A percentile compares a stretch with the other conserved stretches of the same genome.
Evolutionary conservation across 2,888 invertebrate genomes (phyloP).

Genomic region (Escarpia spicata): DNA sequence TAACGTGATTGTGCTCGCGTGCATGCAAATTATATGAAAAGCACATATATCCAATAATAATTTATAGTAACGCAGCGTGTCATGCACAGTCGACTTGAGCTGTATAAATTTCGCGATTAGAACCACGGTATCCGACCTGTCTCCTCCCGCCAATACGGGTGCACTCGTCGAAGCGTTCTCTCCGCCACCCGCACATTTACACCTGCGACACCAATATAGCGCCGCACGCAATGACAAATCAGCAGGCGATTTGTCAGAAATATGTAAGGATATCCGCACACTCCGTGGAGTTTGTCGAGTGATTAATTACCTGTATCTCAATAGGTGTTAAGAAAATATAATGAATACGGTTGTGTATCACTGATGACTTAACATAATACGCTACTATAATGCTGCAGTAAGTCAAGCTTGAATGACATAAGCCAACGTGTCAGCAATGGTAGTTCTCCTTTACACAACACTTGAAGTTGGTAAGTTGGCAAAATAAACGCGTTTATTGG

Average conservation of each 20-base stretch:
- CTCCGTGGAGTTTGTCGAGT: background rate
- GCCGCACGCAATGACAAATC: background rate
- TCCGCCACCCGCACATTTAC: background rate
- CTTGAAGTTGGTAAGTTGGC: no score
- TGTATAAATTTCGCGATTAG: background rate
- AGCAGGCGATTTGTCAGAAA: slow-evolving; percentile 11
- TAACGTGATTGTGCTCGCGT: background rate
- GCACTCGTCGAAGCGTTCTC: background rate
- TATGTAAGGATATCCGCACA: background rate
- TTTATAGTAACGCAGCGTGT: background rate
- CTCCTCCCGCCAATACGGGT: background rate
- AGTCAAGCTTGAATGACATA: background rate
- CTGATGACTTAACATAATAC: background rate
- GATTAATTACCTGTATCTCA: background rate
- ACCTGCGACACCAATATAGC: background rate
- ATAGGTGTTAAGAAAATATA: background rate
- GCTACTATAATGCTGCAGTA: background rate
- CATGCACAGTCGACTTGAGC: background rate
- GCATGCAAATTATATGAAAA: background rate
- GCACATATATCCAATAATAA: background rate
- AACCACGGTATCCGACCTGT: background rate
- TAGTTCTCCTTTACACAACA: background rate
- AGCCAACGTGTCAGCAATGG: background rate
- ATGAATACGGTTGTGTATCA: slow-evolving; percentile 11
- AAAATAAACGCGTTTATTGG: no score